Evolutionary conservation across 2,113 vertebrate species (phyloP).

Genomic region (Marcusenius ussheri): DNA sequence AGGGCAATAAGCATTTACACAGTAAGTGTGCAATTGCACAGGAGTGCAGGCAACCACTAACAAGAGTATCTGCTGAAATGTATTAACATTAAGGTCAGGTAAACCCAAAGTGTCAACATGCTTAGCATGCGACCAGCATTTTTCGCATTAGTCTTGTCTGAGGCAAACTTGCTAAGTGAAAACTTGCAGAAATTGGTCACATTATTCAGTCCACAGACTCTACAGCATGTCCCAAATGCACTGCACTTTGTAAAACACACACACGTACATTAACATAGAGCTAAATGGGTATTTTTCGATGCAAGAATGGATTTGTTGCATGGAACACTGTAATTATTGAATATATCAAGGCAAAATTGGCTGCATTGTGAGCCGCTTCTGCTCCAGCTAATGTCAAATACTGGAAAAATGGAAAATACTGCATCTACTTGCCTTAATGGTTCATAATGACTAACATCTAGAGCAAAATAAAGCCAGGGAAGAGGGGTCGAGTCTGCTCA

Average conservation of each 20-base stretch:
- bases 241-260: neutral
- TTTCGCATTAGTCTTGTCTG: neutral
- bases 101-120: neutral
- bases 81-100: neutral
- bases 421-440: neutral
- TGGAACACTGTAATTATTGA: neutral
- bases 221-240: neutral
- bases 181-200: neutral
- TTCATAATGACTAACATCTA: conserved; percentile 10
- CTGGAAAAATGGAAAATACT: neutral
- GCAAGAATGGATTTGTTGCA: neutral
- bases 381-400: neutral
- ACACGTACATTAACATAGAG: neutral
- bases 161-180: neutral
- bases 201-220: neutral
- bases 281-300: neutral
- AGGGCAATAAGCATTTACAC: neutral
- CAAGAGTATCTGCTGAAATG: neutral
- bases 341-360: neutral
- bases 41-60: neutral
- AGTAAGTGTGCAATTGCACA: neutral
- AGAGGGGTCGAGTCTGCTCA: neutral
- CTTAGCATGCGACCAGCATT: neutral
- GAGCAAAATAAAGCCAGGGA: neutral
- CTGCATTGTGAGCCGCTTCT: neutral